Evolutionary conservation across 2,797 vertebrate species (phyloP), one percentile per base, ranked within the genome.

Genomic region (Sebastes trivittatus): DNA sequence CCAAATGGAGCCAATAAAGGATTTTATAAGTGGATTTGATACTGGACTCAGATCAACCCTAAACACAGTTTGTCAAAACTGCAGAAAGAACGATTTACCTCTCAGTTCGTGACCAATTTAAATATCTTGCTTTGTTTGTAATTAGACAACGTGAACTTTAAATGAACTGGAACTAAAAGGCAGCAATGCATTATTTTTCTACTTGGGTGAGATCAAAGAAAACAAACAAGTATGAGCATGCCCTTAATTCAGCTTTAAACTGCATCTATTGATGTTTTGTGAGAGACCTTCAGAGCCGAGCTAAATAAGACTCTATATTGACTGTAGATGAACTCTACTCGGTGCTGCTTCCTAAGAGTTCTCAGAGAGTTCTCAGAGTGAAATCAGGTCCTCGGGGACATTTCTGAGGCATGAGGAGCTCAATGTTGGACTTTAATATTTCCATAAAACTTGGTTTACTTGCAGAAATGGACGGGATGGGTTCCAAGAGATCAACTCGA

Each of bases 341-440:
- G 3, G 36, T 16, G 22, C 46, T 20, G 36, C 29, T 73, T 73
- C 38, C 46, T 59, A 23, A 27, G 60, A 11, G 65, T 52, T 56
- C 38, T 20, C 30, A 20, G 54, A 42, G 29, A 11, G 65, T 52
- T 56, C 49, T 20, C 30, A 22, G 54, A 42, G 29, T 62, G 46
- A 76, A 81, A 84, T 49, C 59, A 4, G 27, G 29, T 54, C 80
- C 36, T 36, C 1, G 0, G 81, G 80, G 79, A 80, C 11, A 13
- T 30, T 4, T 25, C 63, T 54, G 75, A 80, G 82, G 36, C 76
- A 27, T 16, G 42, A 80, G 76, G 22, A 32, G 58, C 68, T 76
- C 71, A 56, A 25, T 60, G 76, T 56, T 13, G 32, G 29, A 72
- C 42, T 42, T 23, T 42, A 49, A 73, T 22, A 64, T 67, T 78